Evolutionary conservation across 2,888 invertebrate genomes (phyloP).

Genomic region (Aphodius granarius): DNA sequence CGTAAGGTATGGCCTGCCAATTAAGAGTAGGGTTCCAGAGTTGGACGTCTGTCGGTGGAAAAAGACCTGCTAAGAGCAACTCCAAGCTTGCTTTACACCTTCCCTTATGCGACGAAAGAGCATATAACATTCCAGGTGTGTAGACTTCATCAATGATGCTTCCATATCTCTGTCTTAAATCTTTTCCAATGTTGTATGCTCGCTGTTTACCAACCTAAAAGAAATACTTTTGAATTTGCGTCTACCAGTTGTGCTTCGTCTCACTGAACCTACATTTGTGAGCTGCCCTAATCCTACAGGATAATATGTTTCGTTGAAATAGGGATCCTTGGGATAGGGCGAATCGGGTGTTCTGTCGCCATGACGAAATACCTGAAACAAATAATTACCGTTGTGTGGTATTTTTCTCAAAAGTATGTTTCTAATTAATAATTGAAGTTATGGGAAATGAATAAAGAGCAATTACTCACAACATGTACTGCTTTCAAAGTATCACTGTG

Average conservation of each 20-base stretch:
- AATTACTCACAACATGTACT: constrained; percentile 1
- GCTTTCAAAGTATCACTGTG: neutral
- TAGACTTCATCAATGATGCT: neutral
- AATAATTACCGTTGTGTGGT: too few relatives aligned
- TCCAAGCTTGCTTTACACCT: neutral
- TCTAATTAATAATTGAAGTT: neutral
- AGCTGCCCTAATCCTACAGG: neutral
- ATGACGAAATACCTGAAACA: neutral
- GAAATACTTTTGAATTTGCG: too few relatives aligned
- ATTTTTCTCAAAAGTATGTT: too few relatives aligned
- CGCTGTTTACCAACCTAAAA: neutral
- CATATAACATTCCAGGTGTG: neutral
- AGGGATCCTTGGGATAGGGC: neutral
- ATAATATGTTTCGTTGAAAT: neutral
- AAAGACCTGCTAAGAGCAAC: neutral
- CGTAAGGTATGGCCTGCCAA: neutral
- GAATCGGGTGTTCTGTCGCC: neutral
- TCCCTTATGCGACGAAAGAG: neutral
- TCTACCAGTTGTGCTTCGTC: too few relatives aligned
- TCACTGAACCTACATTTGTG: neutral
- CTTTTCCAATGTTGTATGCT: neutral
- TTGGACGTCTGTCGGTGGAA: neutral
- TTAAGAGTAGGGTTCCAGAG: neutral
- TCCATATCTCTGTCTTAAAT: neutral
- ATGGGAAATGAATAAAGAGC: neutral